Evolutionary conservation across 2,888 invertebrate genomes (phyloP).

Genomic region (Mythimna impura): DNA sequence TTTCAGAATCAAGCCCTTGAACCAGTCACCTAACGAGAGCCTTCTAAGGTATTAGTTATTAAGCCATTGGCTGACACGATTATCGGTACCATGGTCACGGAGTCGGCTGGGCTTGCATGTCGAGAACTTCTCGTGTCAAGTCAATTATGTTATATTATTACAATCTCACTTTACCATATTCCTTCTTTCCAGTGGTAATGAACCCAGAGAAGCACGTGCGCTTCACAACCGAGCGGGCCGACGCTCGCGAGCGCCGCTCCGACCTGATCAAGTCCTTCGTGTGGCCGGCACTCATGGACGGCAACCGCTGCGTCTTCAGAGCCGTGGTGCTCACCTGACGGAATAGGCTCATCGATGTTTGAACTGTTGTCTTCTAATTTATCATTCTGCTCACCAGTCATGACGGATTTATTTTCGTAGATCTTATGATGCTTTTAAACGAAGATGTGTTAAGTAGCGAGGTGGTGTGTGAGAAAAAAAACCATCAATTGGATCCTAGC

Average conservation of each 20-base stretch:
- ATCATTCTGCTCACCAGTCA: conserved; percentile 11
- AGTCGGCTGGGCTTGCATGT: too few relatives aligned
- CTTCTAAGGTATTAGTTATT: too few relatives aligned
- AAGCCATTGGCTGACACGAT: too few relatives aligned
- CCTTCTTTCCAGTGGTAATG: conserved; percentile 89
- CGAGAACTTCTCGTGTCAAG: too few relatives aligned
- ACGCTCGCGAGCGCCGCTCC: conserved; percentile 93
- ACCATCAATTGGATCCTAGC: too few relatives aligned
- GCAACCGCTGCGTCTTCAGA: conserved; percentile 94
- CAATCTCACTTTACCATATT: neutral
- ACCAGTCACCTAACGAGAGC: too few relatives aligned
- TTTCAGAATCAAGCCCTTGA: too few relatives aligned
- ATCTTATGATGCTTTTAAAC: neutral
- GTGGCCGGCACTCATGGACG: conserved; percentile 96
- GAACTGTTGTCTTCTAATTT: conserved; percentile 7
- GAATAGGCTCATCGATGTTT: neutral
- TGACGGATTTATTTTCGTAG: neutral
- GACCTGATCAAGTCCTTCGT: conserved; percentile 95
- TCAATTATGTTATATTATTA: neutral
- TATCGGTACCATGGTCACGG: too few relatives aligned
- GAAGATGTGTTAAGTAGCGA: too few relatives aligned
- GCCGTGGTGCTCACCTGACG: conserved; percentile 95
- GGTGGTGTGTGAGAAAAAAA: too few relatives aligned
- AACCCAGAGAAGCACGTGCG: conserved; percentile 94
- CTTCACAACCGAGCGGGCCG: conserved; percentile 85